A percentile compares a stretch with the other conserved stretches of the same genome.
phyloP scores from a whole-genome alignment of 2,888 invertebrate genomes.

The Sialis fuliginosa region DNA sequence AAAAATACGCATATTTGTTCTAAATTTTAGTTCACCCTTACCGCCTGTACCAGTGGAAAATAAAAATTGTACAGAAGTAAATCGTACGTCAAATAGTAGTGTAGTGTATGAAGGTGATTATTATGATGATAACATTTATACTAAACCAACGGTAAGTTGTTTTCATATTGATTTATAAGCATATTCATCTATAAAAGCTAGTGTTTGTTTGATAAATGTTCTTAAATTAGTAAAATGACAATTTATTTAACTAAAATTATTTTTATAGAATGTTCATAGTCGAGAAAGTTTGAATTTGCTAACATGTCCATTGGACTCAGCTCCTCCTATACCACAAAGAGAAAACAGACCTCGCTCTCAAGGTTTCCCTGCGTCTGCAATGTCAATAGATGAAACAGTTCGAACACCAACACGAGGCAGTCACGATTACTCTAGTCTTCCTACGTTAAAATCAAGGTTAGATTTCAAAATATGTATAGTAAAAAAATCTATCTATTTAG shows the following conservation, averaged over 20 bases:
- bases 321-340: slow-evolving; percentile 40
- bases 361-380: slow-evolving; percentile 26
- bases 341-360: slow-evolving; percentile 39
- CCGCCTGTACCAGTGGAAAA: slow-evolving; percentile 63
- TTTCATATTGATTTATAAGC: slow-evolving; percentile 9
- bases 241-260: neutral
- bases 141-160: slow-evolving; percentile 44
- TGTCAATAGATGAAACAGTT: slow-evolving; percentile 17
- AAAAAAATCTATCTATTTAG: neutral
- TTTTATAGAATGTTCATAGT: slow-evolving; percentile 12
- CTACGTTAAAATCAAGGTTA: slow-evolving; percentile 25
- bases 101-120: slow-evolving; percentile 35
- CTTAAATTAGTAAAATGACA: neutral
- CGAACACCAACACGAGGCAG: slow-evolving; percentile 25
- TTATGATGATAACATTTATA: slow-evolving; percentile 53
- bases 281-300: slow-evolving; percentile 25
- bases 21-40: slow-evolving; percentile 47
- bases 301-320: slow-evolving; percentile 20
- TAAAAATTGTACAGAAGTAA: slow-evolving; percentile 20
- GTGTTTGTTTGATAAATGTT: neutral
- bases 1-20: neutral
- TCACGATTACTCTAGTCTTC: slow-evolving; percentile 27
- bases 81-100: slow-evolving; percentile 22
- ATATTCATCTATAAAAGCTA: slow-evolving; percentile 1
- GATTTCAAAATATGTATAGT: neutral